Evolutionary conservation across 2,113 vertebrate genomes (phyloP).

Genomic region (Myiozetetes cayanensis): DNA sequence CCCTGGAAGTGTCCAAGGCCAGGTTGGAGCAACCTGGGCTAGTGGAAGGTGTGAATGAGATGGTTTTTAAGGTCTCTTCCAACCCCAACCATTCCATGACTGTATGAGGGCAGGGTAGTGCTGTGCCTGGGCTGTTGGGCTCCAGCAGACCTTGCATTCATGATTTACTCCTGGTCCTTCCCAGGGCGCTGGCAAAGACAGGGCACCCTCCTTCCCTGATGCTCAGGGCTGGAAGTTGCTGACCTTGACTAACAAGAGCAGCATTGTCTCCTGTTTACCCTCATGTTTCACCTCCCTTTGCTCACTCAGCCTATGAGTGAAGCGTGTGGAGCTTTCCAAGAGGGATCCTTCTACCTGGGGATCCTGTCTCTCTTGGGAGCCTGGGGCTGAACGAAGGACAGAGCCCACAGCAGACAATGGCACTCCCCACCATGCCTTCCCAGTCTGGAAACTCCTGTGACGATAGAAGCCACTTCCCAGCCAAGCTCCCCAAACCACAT

Average conservation of each 20-base stretch:
- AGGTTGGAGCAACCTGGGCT: background rate
- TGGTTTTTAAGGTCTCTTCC: background rate
- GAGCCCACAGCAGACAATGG: background rate
- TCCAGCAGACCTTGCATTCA: background rate
- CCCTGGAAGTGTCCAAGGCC: background rate
- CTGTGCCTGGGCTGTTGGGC: background rate
- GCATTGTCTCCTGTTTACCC: background rate
- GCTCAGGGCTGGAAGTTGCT: background rate
- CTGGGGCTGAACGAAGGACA: background rate
- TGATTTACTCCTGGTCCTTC: background rate
- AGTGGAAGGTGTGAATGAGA: background rate
- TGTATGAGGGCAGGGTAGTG: background rate
- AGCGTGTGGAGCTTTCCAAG: background rate
- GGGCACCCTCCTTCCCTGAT: accelerated
- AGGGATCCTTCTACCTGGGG: accelerated
- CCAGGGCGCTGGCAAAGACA: background rate
- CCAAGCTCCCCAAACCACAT: background rate
- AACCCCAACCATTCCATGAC: background rate
- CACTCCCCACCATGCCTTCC: background rate
- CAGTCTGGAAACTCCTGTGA: accelerated
- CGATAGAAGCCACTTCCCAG: background rate
- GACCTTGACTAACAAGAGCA: background rate
- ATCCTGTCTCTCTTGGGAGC: background rate
- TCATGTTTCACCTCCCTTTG: background rate
- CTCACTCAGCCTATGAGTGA: background rate